Evolutionary conservation across 1,140 invertebrate species (phyloP).

Genomic region (Caenorhabditis latens): DNA sequence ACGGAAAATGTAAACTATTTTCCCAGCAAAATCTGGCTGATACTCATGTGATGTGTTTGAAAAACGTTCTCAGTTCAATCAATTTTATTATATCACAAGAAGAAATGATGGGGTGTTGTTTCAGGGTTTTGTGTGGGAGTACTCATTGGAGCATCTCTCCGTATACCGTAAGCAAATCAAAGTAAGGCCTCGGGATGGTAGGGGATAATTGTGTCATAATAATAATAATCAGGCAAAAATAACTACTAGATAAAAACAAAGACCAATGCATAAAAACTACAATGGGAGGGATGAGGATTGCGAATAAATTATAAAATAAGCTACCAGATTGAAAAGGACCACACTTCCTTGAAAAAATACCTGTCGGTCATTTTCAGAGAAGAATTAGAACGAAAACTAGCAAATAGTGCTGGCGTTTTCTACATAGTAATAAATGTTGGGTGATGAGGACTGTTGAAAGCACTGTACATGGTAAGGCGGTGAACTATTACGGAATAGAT

Average conservation of each 20-base stretch:
- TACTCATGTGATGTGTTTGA: too few relatives aligned
- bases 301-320: slow-evolving; percentile 42
- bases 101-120: not conserved
- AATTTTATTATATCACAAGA: slow-evolving; percentile 38
- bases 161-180: slow-evolving; percentile 54
- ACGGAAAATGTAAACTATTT: too few relatives aligned
- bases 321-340: slow-evolving; percentile 33
- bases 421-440: not conserved
- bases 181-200: slow-evolving; percentile 53
- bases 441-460: slow-evolving; percentile 1
- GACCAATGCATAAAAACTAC: not conserved
- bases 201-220: not conserved
- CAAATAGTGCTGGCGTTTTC: not conserved
- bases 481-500: slow-evolving; percentile 33
- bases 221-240: not conserved
- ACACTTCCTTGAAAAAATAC: not conserved
- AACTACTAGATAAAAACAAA: slow-evolving; percentile 3
- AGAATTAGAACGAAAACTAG: not conserved
- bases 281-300: not conserved
- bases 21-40: too few relatives aligned
- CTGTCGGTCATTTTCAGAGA: not conserved
- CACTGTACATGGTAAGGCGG: slow-evolving; percentile 6
- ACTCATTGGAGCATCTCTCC: slow-evolving; percentile 23
- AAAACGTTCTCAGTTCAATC: not conserved
- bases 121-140: slow-evolving; percentile 12